Evolutionary conservation across 2,113 vertebrate species (phyloP).

Genomic region (Chloroceryle aenea): DNA sequence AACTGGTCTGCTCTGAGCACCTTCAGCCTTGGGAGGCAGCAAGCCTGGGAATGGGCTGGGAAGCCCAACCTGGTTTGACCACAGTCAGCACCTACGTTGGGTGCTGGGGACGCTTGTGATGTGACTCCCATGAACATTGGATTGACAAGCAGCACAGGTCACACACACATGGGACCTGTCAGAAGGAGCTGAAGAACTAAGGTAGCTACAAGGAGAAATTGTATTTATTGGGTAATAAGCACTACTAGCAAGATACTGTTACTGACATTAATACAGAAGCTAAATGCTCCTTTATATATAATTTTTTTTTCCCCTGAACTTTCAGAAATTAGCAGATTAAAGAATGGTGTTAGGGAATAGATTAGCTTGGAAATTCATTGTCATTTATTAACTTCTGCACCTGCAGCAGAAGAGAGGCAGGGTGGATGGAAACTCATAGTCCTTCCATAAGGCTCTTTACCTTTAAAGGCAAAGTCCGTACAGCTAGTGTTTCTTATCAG

Average conservation of each 20-base stretch:
- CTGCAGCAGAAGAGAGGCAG: neutral
- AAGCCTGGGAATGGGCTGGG: neutral
- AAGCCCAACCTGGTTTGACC: neutral
- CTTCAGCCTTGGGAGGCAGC: neutral
- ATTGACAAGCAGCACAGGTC: neutral
- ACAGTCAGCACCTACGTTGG: accelerated
- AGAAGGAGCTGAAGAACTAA: neutral
- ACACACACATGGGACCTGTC: neutral
- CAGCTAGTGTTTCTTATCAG: constrained; percentile 16
- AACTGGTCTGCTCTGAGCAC: neutral
- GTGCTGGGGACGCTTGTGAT: neutral
- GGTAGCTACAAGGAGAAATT: neutral
- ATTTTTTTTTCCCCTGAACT: neutral
- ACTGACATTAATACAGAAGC: neutral
- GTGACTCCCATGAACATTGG: neutral
- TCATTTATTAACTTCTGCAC: constrained; percentile 56
- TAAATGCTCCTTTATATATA: neutral
- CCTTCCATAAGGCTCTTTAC: constrained; percentile 14
- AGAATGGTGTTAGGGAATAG: neutral
- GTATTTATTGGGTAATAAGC: neutral
- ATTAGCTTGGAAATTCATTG: neutral
- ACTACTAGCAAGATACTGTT: neutral
- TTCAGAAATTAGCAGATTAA: neutral
- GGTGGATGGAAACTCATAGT: neutral
- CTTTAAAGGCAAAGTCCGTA: constrained; percentile 55